Evolutionary conservation across 1,140 invertebrate genomes (phyloP).

Genomic region (Habropoda laboriosa): DNA sequence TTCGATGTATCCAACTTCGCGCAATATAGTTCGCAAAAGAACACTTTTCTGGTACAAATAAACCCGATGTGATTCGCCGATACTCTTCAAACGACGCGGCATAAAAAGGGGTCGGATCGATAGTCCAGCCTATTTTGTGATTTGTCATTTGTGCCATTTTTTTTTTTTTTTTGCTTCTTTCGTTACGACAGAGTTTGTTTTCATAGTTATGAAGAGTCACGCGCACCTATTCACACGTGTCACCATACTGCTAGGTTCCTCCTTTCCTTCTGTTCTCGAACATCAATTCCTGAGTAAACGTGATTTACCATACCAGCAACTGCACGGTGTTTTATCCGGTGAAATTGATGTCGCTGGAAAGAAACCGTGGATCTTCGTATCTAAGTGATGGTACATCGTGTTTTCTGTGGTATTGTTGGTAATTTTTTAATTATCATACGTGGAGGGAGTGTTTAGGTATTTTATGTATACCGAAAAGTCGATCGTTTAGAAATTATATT

Average conservation of each 20-base stretch:
- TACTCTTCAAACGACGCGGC: conserved; percentile 33
- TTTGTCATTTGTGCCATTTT: not conserved
- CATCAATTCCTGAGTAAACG: conserved; percentile 46
- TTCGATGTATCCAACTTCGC: conserved; percentile 49
- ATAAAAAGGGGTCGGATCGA: conserved; percentile 40
- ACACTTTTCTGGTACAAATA: conserved; percentile 48
- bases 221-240: conserved; percentile 40
- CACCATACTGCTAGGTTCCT: not conserved
- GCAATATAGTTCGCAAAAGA: conserved; percentile 34
- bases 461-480: too few relatives aligned
- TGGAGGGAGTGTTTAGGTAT: too few relatives aligned
- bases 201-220: conserved; percentile 61
- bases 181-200: conserved; percentile 36
- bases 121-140: conserved; percentile 56
- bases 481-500: too few relatives aligned
- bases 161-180: not conserved
- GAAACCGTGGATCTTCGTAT: conserved; percentile 28
- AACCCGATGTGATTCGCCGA: conserved; percentile 23
- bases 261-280: not conserved
- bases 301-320: conserved; percentile 24
- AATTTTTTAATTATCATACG: too few relatives aligned
- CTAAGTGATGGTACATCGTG: not conserved
- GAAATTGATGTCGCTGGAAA: not conserved
- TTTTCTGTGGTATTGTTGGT: too few relatives aligned
- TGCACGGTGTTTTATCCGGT: not conserved